Base-by-base conservation (phyloP, 2,888 invertebrate species). In the Neoaliturus tenellus region DNA sequence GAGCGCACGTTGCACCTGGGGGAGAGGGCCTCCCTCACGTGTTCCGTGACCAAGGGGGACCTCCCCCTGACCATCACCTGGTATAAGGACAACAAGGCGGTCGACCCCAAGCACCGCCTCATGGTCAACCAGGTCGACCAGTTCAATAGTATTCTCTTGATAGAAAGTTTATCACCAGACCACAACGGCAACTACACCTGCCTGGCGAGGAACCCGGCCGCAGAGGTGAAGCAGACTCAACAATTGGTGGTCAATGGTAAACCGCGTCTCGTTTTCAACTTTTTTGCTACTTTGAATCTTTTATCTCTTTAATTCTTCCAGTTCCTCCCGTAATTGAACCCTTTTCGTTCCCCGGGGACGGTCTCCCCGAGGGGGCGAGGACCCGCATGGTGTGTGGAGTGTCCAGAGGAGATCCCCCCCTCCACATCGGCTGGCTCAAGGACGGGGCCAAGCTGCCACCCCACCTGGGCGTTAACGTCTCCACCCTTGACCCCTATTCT, bases 321-420 rank as follows among this genome's bases (percentile, higher is more conserved):
- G 95, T 95, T 93, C 95, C 95, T 92, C 95, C 95, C 92, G 95
- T 94, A 93, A 95, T 96, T 93, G 95, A 95, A 93, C 95, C 95
- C 92, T 95, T 96, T 94, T 93, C 93, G 92, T 95, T 95, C 93
- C 94, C 95, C 94, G 87, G 85, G 81, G 95, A 95, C 92, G 95
- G 95, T 91, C 93, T 95, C 90, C 94, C 95, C 90, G 95, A 95
- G 92, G 95, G 95, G 91, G 95, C 95, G 94, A 93, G 95, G 91
- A 95, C 95, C 88, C 94, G 95, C 91, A 94, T 95, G 90, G 94
- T 95, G 90, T 96, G 96, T 92, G 95, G 95, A 90, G 95, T 95
- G 90, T 95, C 95, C 91, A 93, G 94, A 89, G 95, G 96, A 89
- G 96, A 96, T 92, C 94, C 95, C 89, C 96, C 96, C 87, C 92